Base-by-base conservation (phyloP, 2,797 vertebrate genomes). In the Oreortyx pictus region DNA sequence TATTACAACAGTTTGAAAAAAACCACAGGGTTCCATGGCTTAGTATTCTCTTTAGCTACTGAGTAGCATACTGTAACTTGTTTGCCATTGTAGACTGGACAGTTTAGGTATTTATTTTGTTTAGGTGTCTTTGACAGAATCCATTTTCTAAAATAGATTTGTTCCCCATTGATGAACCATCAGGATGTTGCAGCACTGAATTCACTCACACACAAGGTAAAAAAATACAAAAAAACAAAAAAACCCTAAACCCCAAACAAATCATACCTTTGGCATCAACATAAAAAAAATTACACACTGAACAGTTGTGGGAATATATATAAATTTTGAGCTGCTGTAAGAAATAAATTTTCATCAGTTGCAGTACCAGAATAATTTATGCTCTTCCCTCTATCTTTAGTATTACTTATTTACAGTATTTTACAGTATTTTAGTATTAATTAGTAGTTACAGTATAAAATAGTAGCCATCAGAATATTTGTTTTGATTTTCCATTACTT, bases 11-110 rank as follows among this genome's bases (percentile, higher is more conserved):
- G 35, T 41, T 52, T 64, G 19, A 64, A 90, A 73, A 73, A 47
- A 57, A 4, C 35, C 5, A 4, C 9, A 84, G 41, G 1, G 0
- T 4, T 78, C 33, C 8, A 4, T 39, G 8, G 7, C 11, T 70
- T 65, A 65, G 7, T 33, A 52, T 68, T 67, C 72, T 46, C 13
- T 71, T 71, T 46, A 49, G 5, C 16, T 68, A 13, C 18, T 74
- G 16, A 61, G 10, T 43, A 31, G 33, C 10, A 33, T 77, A 10
- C 4, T 27, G 5, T 43, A 64, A 76, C 9, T 50, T 66, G 3
- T 50, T 80, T 15, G 62, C n/a, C 82, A 4, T 8, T 80, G 17
- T 60, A 57, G 23, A 41, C 46, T 52, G 14, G 19, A 41, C 10
- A 54, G 6, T 64, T 82, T 54, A 72, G 9, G 0, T 27, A 50